A percentile compares a stretch with the other conserved stretches of the same genome.
Conservation (phyloP, 2,888 invertebrate genomes). For the Teleiodes luculella region DNA sequence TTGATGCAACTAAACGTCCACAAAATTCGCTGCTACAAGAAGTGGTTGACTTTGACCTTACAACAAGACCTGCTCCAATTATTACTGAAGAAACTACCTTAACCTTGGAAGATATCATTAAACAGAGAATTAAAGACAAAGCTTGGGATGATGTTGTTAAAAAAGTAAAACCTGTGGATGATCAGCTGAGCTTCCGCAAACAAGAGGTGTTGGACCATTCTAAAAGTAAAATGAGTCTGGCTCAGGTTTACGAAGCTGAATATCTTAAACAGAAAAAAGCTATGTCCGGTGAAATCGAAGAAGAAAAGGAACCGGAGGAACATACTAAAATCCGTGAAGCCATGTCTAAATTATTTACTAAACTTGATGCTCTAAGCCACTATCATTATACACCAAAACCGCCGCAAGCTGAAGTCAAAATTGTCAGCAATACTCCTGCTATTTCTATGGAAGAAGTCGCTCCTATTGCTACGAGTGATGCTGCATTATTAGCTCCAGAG, state of each 20-base stretch:
- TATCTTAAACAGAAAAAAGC: constrained; percentile 84
- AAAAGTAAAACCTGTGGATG: constrained; percentile 90
- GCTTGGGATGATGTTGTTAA: constrained; percentile 96
- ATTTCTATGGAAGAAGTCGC: constrained; percentile 97
- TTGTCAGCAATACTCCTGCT: constrained; percentile 94
- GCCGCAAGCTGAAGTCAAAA: constrained; percentile 90
- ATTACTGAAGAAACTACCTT: constrained; percentile 94
- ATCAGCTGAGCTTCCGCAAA: constrained; percentile 91
- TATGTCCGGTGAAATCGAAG: constrained; percentile 75
- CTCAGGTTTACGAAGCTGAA: constrained; percentile 95
- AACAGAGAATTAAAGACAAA: constrained; percentile 93
- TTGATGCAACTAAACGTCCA: constrained; percentile 86
- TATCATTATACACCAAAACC: constrained; percentile 96
- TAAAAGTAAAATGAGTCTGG: constrained; percentile 94
- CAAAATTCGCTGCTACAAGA: constrained; percentile 96
- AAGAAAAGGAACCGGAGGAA: constrained; percentile 83
- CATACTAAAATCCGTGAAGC: constrained; percentile 87
- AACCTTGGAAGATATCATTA: constrained; percentile 93
- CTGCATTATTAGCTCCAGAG: constrained; percentile 92
- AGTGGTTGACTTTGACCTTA: constrained; percentile 92
- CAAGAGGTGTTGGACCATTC: constrained; percentile 93
- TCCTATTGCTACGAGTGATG: constrained; percentile 91
- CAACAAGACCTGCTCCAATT: constrained; percentile 90
- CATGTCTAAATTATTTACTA: constrained; percentile 87
- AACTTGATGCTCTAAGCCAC: constrained; percentile 95